phyloP scores from a whole-genome alignment of 2,797 vertebrate genomes.

The Enteromius argenteus region DNA sequence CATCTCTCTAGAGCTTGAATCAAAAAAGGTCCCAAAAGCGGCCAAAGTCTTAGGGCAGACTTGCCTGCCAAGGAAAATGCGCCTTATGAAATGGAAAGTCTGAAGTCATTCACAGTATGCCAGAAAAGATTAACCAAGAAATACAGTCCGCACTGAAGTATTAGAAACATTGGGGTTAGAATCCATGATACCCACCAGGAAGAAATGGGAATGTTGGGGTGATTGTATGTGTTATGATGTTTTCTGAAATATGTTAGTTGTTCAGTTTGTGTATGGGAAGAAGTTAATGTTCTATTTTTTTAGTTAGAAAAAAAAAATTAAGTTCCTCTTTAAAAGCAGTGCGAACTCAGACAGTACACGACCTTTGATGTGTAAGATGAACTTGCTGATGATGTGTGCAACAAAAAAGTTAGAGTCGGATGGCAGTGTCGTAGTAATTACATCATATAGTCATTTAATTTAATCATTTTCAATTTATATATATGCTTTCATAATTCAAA shows the following conservation, averaged over 20 bases:
- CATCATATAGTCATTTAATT: background rate
- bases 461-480: background rate
- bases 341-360: background rate
- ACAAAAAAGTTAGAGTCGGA: background rate
- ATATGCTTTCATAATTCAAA: background rate
- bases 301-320: background rate
- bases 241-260: conserved; percentile 53
- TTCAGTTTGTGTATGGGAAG: conserved; percentile 39
- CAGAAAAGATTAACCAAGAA: conserved; percentile 72
- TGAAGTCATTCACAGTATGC: conserved; percentile 79
- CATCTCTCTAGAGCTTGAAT: conserved; percentile 71
- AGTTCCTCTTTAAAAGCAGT: background rate
- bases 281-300: conserved; percentile 16
- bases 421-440: background rate
- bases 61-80: conserved; percentile 80
- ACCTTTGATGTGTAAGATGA: background rate
- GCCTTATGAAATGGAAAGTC: conserved; percentile 85
- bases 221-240: conserved; percentile 52
- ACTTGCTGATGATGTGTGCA: background rate
- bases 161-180: conserved; percentile 62
- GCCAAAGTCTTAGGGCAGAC: conserved; percentile 75
- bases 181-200: conserved; percentile 49
- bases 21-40: conserved; percentile 75
- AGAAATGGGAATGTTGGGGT: conserved; percentile 19
- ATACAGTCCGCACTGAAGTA: conserved; percentile 68